Evolutionary conservation across 2,888 invertebrate genomes (phyloP).

Genomic region (Meliscaeva auricollis): DNA sequence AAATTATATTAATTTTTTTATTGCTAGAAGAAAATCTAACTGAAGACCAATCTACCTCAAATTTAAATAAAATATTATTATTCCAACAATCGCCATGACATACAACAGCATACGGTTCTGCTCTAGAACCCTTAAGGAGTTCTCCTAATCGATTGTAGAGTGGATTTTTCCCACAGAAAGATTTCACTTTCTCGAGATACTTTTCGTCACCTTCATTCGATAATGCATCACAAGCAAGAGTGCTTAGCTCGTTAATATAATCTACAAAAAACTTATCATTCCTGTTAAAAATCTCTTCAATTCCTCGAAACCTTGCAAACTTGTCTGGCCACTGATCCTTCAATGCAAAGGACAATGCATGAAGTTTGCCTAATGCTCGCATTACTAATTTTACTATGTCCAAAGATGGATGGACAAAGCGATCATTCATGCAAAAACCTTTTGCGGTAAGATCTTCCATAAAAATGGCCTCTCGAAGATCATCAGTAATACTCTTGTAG

Average conservation of each 20-base stretch:
- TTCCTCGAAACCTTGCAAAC: conserved; percentile 76
- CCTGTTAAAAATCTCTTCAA: conserved; percentile 80
- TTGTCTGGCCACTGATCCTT: conserved; percentile 79
- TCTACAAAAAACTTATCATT: conserved; percentile 77
- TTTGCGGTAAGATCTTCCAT: conserved; percentile 84
- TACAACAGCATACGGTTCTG: conserved; percentile 81
- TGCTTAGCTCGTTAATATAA: conserved; percentile 79
- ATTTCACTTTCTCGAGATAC: conserved; percentile 73
- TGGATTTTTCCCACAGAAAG: conserved; percentile 75
- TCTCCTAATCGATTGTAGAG: conserved; percentile 78
- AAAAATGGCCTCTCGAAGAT: conserved; percentile 84
- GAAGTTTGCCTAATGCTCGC: conserved; percentile 84
- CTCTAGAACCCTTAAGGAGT: conserved; percentile 76
- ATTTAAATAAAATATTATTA: conserved; percentile 81
- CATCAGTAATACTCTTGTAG: conserved; percentile 78
- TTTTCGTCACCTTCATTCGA: conserved; percentile 61
- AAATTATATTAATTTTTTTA: conserved; percentile 1
- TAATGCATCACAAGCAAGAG: conserved; percentile 77
- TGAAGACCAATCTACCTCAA: conserved; percentile 50
- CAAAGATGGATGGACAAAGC: conserved; percentile 82
- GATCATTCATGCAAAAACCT: conserved; percentile 84
- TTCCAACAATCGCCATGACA: conserved; percentile 83
- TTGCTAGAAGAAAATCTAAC: neutral
- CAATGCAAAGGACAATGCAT: conserved; percentile 84
- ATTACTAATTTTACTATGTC: conserved; percentile 83